Percentiles rank a stretch among this genome's conserved stretches.
Evolutionary conservation across 2,797 vertebrate species (phyloP).

Genomic region (Oreonectes daqikongensis): DNA sequence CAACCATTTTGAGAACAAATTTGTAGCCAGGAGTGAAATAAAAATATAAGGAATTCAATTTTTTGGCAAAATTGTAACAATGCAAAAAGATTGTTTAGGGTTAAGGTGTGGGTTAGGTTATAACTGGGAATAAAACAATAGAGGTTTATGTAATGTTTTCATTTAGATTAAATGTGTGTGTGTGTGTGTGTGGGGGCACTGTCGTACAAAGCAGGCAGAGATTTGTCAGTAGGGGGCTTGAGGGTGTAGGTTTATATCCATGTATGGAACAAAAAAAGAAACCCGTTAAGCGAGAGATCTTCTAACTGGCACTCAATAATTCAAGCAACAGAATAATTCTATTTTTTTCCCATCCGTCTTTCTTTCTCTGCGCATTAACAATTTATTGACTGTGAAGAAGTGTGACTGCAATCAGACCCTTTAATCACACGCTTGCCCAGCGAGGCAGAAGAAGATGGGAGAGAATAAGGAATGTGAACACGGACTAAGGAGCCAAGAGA

Average conservation of each 20-base stretch:
- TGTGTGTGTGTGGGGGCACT: conserved; percentile 3
- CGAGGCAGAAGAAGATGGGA: conserved; percentile 41
- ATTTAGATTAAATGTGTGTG: background rate
- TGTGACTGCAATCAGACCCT: conserved; percentile 67
- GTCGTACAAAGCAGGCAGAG: conserved; percentile 28
- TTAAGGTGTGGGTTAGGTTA: background rate
- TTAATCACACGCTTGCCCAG: conserved; percentile 63
- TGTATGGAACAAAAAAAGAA: conserved; percentile 28
- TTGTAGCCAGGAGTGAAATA: too few species aligned
- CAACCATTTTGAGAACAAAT: too few species aligned
- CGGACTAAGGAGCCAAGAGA: conserved; percentile 30
- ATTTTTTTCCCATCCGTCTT: conserved; percentile 61
- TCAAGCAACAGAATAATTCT: conserved; percentile 70
- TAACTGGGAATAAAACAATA: background rate
- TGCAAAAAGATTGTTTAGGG: too few species aligned
- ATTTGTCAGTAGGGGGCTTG: conserved; percentile 2
- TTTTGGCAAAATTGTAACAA: too few species aligned
- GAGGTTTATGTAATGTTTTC: background rate
- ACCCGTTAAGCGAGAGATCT: conserved; percentile 49
- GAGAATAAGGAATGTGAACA: conserved; percentile 57
- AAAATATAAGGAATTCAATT: too few species aligned
- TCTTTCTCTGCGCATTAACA: conserved; percentile 71
- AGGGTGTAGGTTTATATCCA: conserved; percentile 25
- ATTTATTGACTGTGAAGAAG: conserved; percentile 68
- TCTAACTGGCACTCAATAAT: conserved; percentile 68